Percentiles rank a stretch among this genome's conserved stretches.
Evolutionary conservation across 2,888 invertebrate species (phyloP).

Genomic region (Dryocosmus kuriphilus): DNA sequence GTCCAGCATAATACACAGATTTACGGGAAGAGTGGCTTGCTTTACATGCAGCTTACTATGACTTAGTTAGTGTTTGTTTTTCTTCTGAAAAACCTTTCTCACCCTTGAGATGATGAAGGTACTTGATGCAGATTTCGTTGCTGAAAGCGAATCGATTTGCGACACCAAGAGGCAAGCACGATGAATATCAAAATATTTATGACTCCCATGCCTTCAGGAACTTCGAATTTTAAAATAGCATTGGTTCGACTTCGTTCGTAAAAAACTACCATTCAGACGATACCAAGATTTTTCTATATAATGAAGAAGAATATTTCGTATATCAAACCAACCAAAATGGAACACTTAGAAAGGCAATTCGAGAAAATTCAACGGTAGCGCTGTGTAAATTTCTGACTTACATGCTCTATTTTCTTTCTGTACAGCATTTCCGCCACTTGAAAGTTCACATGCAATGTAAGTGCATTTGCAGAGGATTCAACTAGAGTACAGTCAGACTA

Average conservation of each 20-base stretch:
- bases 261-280: not conserved
- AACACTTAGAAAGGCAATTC: no score
- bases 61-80: conserved; percentile 4
- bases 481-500: conserved; percentile 7
- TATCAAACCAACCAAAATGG: no score
- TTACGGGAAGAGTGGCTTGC: not conserved
- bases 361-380: no score
- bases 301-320: no score
- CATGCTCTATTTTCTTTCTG: not conserved
- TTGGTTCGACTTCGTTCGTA: not conserved
- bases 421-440: not conserved
- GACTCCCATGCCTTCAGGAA: not conserved
- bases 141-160: not conserved
- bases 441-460: conserved; percentile 2
- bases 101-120: not conserved
- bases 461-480: conserved; percentile 7
- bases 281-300: not conserved
- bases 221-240: not conserved
- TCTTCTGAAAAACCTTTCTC: conserved; percentile 7
- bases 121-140: not conserved
- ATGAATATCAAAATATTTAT: not conserved
- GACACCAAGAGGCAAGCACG: not conserved
- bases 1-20: conserved; percentile 1
- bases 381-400: not conserved
- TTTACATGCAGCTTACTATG: conserved; percentile 4